Conservation (phyloP, 1,140 invertebrate genomes). For the Drosophila lini region DNA sequence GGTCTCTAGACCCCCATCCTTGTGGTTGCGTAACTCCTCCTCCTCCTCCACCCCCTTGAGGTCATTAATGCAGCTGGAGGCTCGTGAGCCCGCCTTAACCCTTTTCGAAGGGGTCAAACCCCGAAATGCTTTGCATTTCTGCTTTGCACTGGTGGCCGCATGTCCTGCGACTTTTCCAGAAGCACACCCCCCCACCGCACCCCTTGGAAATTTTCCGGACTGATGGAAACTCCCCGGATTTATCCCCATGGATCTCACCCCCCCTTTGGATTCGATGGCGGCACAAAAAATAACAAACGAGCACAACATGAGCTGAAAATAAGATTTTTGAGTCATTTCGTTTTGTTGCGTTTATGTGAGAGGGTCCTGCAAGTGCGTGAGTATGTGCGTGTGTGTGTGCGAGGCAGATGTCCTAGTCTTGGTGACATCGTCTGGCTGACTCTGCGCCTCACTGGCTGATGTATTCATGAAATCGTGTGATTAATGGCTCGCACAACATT, state of each 20-base stretch:
- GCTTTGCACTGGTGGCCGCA: conserved; percentile 54
- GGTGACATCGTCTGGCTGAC: conserved; percentile 61
- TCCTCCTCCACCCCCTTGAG: conserved; percentile 12
- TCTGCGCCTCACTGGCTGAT: conserved; percentile 81
- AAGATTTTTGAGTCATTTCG: conserved; percentile 84
- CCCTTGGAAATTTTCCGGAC: conserved; percentile 4
- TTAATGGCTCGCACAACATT: conserved; percentile 84
- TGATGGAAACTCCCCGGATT: conserved; percentile 4
- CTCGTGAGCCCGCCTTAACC: conserved; percentile 33
- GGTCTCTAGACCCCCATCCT: conserved; percentile 3
- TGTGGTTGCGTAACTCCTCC: not conserved
- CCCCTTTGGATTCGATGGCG: conserved; percentile 13
- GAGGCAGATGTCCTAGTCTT: conserved; percentile 35
- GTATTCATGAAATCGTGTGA: conserved; percentile 84
- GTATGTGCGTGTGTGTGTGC: conserved; percentile 8
- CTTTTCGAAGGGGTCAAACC: conserved; percentile 18
- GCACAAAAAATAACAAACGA: conserved; percentile 79
- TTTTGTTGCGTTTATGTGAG: conserved; percentile 79
- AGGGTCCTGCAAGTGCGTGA: conserved; percentile 12
- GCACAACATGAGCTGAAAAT: conserved; percentile 81
- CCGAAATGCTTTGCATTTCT: conserved; percentile 66
- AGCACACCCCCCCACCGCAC: not conserved
- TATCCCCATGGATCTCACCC: conserved; percentile 19
- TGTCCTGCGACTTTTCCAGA: conserved; percentile 52
- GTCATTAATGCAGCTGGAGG: conserved; percentile 79